phyloP scores from a whole-genome alignment of 2,113 vertebrate species.

The Baryphthengus martii region DNA sequence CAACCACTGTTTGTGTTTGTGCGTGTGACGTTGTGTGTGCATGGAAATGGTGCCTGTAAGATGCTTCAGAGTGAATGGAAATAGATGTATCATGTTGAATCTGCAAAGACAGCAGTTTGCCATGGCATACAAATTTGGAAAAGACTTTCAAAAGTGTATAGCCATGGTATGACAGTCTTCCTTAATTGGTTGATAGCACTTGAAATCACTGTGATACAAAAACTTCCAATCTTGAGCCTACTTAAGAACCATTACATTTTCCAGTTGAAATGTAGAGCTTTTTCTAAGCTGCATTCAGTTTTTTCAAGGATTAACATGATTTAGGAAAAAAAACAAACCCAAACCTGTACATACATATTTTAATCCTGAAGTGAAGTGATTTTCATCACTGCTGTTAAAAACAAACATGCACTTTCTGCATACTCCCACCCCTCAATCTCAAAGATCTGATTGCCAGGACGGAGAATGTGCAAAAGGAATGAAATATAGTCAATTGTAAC shows the following conservation, averaged over 20 bases:
- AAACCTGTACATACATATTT: not conserved
- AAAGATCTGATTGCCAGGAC: not conserved
- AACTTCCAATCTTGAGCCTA: not conserved
- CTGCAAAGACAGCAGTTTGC: not conserved
- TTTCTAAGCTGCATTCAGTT: not conserved
- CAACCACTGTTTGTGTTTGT: fast-evolving
- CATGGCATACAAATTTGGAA: not conserved
- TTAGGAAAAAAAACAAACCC: fast-evolving
- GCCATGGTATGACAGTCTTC: not conserved
- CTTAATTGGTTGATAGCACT: not conserved
- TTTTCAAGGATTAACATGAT: not conserved
- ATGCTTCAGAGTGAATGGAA: not conserved
- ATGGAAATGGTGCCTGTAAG: not conserved
- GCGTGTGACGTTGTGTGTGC: fast-evolving
- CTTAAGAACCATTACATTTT: not conserved
- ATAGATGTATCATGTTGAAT: not conserved
- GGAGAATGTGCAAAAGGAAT: not conserved
- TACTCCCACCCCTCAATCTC: not conserved
- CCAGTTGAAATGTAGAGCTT: not conserved
- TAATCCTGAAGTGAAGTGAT: not conserved
- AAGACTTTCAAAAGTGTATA: not conserved
- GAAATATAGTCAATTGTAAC: not conserved
- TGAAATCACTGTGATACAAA: not conserved
- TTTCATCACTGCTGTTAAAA: not conserved
- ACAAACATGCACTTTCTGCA: fast-evolving